These are phyloP conservation scores for Athetis lepigone DNA, from an alignment of 2,888 invertebrate genomes.

Conservation along the genomic window DNA sequence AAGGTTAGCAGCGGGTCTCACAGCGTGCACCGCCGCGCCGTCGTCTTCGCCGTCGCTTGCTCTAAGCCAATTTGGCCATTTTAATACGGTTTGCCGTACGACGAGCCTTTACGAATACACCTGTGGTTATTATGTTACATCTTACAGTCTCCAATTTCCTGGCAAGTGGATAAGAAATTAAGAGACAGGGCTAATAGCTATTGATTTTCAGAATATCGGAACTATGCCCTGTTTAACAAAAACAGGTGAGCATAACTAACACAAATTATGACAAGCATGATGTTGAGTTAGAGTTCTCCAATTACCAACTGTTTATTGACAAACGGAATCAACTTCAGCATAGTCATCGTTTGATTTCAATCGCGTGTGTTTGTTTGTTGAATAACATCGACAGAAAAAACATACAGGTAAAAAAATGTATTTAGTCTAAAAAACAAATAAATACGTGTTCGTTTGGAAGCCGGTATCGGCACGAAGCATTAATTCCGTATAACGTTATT, in stretches of 20 bases:
- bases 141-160: conserved; percentile 11
- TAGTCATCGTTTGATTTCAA: conserved; percentile 21
- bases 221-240: not conserved
- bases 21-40: conserved; percentile 12
- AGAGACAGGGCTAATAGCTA: not conserved
- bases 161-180: not conserved
- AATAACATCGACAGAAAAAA: conserved; percentile 33
- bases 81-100: conserved; percentile 59
- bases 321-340: conserved; percentile 18
- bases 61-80: conserved; percentile 62
- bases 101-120: conserved; percentile 45
- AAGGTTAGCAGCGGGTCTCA: conserved; percentile 36
- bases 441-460: conserved; percentile 34
- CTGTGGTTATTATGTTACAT: conserved; percentile 33
- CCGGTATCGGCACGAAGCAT: conserved; percentile 39
- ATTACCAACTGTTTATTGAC: conserved; percentile 4
- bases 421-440: conserved; percentile 46
- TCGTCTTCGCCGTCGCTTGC: conserved; percentile 25
- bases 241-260: too few species aligned
- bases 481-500: conserved; percentile 51
- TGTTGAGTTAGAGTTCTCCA: not conserved
- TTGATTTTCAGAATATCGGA: not conserved
- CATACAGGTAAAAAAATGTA: conserved; percentile 23
- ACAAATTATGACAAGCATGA: not conserved
- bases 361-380: conserved; percentile 11